Evolutionary conservation across 2,888 invertebrate genomes (phyloP), one percentile per base, ranked within the genome.

Genomic region (Mythimna vitellina): DNA sequence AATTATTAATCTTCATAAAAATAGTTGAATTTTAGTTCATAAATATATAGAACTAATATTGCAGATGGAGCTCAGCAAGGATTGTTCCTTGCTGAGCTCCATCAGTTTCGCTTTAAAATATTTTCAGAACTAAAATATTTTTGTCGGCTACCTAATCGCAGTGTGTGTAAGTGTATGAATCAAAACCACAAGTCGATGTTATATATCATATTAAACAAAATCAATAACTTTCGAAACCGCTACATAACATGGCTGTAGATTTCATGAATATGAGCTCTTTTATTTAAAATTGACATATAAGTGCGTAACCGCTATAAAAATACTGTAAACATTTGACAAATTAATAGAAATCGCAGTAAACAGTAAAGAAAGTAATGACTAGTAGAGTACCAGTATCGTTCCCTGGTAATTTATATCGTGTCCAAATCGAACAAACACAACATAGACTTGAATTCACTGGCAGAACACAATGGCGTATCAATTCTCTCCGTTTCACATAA

Each of bases 391-490:
- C 35, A 51, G 20, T 29, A 20, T 14, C 6, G 4, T 25, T 54
- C 2, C 4, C 22, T 3, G 9, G 53, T 0, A 51, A 53, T 56
- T 61, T 56, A 81, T 63, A 62, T 57, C 10, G 53, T n/a, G 22
- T 75, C 75, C 3, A 73, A 62, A 58, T 87, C 77, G 42, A 81
- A 73, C 38, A 84, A 74, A 56, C 78, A 81, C 3, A 90, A 63
- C 65, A 92, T 65, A 14, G 82, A 82, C 25, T 96, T 93, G 62
- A 97, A 96, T 84, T 98, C 98, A 53, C 96, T 96, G 22, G 98
- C 97, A n/a, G 98, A 98, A 94, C 99, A 99, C 32, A 98, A 94
- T 0, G 99, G 99, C 0, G 98, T 99, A 87, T 98, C 98, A 35
- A 99, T 97, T 87, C 98, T 97, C 64, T 97, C 97, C 0, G 98